phyloP scores from a whole-genome alignment of 2,888 invertebrate species.

The Cantharis rustica region DNA sequence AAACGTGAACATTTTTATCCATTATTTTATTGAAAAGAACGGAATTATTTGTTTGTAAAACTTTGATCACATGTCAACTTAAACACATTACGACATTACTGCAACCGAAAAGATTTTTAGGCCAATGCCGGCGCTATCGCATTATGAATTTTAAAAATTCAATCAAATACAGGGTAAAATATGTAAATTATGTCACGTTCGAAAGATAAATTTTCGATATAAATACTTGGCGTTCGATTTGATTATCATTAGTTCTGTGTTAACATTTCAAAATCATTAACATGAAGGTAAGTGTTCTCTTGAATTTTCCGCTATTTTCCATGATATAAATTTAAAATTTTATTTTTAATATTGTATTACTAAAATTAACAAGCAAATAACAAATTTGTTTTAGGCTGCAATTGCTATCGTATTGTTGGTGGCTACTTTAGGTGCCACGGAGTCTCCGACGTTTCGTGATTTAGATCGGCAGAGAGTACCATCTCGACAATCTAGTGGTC shows the following conservation, averaged over 20 bases:
- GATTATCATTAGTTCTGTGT: slow-evolving; percentile 30
- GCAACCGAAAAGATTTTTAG: slow-evolving; percentile 23
- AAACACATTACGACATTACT: neutral
- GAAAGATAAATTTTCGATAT: slow-evolving; percentile 18
- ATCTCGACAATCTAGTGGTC: slow-evolving; percentile 37
- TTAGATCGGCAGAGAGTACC: slow-evolving; percentile 43
- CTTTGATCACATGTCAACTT: neutral
- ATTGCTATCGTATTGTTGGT: slow-evolving; percentile 51
- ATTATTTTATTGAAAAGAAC: neutral
- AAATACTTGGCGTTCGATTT: slow-evolving; percentile 26
- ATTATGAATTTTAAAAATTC: slow-evolving; percentile 23
- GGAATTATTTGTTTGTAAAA: neutral
- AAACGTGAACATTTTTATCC: neutral
- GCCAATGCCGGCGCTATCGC: slow-evolving; percentile 30
- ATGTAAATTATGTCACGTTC: slow-evolving; percentile 31
- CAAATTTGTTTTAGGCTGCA: slow-evolving; percentile 4
- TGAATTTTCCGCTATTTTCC: neutral
- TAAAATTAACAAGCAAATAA: too few species aligned
- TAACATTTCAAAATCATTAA: slow-evolving; percentile 7
- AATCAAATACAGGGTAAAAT: slow-evolving; percentile 33
- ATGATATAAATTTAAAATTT: neutral
- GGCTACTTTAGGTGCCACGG: slow-evolving; percentile 54
- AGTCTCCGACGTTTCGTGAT: slow-evolving; percentile 53
- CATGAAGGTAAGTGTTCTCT: slow-evolving; percentile 30
- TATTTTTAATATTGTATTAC: neutral